Conservation (phyloP, 2,888 invertebrate genomes). For the Clanis bilineata region DNA sequence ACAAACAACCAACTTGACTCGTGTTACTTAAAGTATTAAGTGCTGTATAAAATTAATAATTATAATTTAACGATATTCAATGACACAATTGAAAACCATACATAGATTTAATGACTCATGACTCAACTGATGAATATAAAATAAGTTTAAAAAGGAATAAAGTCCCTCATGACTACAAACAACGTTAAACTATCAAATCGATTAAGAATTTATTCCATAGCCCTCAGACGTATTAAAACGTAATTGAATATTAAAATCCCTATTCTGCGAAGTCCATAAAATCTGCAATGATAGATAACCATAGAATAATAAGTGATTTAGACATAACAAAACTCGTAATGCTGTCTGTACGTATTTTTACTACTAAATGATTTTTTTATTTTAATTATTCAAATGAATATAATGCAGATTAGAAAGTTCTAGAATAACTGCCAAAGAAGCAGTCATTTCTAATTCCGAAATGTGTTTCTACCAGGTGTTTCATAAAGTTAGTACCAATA, state of each 20-base stretch:
- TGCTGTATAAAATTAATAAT: neutral
- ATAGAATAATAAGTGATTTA: constrained; percentile 4
- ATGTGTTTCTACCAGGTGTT: too few relatives aligned
- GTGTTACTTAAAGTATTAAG: neutral
- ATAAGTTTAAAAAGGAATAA: neutral
- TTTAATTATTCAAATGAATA: too few relatives aligned
- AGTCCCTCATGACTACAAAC: neutral
- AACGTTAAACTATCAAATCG: neutral
- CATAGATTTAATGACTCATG: neutral
- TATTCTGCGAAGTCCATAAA: neutral
- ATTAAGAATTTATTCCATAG: constrained; percentile 7
- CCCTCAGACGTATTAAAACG: neutral
- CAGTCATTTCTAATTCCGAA: too few relatives aligned
- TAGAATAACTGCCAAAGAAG: too few relatives aligned
- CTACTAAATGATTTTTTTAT: neutral
- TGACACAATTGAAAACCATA: neutral
- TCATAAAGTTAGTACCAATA: too few relatives aligned
- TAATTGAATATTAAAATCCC: constrained; percentile 8
- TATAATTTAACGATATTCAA: neutral
- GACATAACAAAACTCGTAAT: neutral
- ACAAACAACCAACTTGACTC: too few relatives aligned
- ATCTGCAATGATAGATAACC: neutral
- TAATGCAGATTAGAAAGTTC: too few relatives aligned
- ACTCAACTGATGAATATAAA: neutral
- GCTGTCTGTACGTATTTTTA: neutral